A percentile compares a stretch with the other conserved stretches of the same genome.
These are phyloP conservation scores for Tupaia tana DNA, from an alignment of 2,113 vertebrate genomes.

Conservation along the genomic window DNA sequence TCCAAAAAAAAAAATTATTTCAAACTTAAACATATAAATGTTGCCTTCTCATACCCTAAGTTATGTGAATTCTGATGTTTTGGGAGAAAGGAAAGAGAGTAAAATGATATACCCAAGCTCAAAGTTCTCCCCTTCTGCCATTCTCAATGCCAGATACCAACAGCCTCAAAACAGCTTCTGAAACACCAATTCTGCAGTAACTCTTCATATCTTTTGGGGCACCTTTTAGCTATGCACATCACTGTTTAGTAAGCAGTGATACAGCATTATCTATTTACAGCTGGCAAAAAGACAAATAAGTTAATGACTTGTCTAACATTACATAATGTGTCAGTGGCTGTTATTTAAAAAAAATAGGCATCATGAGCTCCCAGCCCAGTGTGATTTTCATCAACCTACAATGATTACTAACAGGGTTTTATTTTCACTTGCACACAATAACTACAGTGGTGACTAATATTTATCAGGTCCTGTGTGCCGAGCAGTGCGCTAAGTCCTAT, in stretches of 20 bases:
- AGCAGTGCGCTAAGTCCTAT: neutral
- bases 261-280: conserved; percentile 43
- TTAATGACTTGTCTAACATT: conserved; percentile 59
- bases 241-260: conserved; percentile 48
- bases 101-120: conserved; percentile 40
- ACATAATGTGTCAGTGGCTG: conserved; percentile 30
- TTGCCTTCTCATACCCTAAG: neutral
- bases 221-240: neutral
- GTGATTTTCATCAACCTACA: conserved; percentile 48
- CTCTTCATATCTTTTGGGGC: neutral
- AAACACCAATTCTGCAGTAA: conserved; percentile 40
- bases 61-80: conserved; percentile 61
- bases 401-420: neutral
- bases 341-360: conserved; percentile 26
- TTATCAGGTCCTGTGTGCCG: neutral
- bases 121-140: neutral
- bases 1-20: neutral
- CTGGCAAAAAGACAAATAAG: conserved; percentile 49
- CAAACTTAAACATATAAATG: conserved; percentile 11
- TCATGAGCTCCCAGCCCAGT: neutral
- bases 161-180: neutral
- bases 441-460: neutral
- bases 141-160: neutral
- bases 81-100: neutral
- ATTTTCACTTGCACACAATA: conserved; percentile 39